phyloP scores from a whole-genome alignment of 2,113 vertebrate genomes.

The Phylloscopus trochiloides region DNA sequence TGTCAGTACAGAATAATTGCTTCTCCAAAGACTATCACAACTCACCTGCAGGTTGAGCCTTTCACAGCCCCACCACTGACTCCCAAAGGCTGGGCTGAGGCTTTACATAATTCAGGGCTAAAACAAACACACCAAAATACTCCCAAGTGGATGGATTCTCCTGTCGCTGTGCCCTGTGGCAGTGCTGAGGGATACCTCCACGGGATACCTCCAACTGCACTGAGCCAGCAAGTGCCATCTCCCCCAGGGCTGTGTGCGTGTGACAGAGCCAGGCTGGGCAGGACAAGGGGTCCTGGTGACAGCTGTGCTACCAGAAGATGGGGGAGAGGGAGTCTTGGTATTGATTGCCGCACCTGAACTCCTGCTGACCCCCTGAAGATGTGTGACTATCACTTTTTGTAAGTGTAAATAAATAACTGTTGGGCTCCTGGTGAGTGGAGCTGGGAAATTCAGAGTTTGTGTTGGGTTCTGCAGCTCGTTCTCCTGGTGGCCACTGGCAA shows the following conservation, averaged over 20 bases:
- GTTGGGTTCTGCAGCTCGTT: background rate
- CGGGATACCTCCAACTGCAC: accelerated
- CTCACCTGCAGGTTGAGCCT: background rate
- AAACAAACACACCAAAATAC: background rate
- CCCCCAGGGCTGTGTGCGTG: accelerated
- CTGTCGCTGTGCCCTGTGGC: accelerated
- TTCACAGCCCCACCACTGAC: background rate
- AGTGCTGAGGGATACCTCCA: background rate
- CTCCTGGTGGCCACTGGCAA: background rate
- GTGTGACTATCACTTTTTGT: background rate
- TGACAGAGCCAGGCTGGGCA: accelerated
- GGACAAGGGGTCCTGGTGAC: no score
- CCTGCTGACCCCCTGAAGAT: background rate
- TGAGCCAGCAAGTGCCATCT: background rate
- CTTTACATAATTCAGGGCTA: background rate
- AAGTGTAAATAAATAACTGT: background rate
- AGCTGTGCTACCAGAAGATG: accelerated
- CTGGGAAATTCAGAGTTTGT: background rate
- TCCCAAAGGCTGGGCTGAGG: background rate
- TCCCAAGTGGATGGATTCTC: accelerated
- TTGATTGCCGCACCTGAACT: background rate
- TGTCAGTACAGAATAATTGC: slow-evolving; percentile 3
- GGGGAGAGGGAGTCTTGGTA: background rate
- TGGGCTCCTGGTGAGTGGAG: background rate
- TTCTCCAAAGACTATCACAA: background rate